Base-by-base conservation (phyloP, 1,140 invertebrate species). In the Dermatophagoides farinae region DNA sequence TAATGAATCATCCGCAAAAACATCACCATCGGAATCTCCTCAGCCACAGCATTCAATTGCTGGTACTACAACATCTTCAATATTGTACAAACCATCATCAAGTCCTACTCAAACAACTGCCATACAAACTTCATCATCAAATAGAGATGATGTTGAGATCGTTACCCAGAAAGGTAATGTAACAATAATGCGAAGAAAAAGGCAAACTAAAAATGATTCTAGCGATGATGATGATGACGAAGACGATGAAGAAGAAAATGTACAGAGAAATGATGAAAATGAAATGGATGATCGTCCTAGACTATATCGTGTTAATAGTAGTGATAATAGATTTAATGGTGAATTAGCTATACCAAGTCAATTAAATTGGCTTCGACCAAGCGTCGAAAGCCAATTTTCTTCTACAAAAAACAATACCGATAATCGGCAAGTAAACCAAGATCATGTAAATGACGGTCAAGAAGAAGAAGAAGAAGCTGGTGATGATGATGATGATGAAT, bases 401-500 rank as follows among this genome's bases (percentile, higher is more conserved):
- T 14, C 14, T n/a, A 16, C 5, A 2, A 14, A n/a, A 53, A 38
- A 55, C 31, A 31, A 31, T 31, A 31, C 31, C 25, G 12, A 38
- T 39, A 23, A 44, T 55, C 14, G 23, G n/a, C 11, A 55, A 87
- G 12, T 78, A 72, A 41, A 89, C 77, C n/a, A 84, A 83, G 6
- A 83, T 73, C 16, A 78, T 70, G 72, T 86, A 88, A 46, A 82
- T 73, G 31, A 74, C 71, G 55, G 39, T 16, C 1, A n/a, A 25
- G 51, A 5, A 53, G 51, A 53, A 16, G 2, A 38, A 40, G 25
- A 38, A 38, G 53, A 55, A 38, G 53, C 2, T 20, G 46, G 8
- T 47, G 46, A 47, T 47, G 46, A 47, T 20, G 46, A 47, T 18
- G 46, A 47, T 18, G 46, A 47, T 4, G 18, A 47, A 20, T 23